Evolutionary conservation across 2,888 invertebrate species (phyloP).

Genomic region (Meghimatium bilineatum): DNA sequence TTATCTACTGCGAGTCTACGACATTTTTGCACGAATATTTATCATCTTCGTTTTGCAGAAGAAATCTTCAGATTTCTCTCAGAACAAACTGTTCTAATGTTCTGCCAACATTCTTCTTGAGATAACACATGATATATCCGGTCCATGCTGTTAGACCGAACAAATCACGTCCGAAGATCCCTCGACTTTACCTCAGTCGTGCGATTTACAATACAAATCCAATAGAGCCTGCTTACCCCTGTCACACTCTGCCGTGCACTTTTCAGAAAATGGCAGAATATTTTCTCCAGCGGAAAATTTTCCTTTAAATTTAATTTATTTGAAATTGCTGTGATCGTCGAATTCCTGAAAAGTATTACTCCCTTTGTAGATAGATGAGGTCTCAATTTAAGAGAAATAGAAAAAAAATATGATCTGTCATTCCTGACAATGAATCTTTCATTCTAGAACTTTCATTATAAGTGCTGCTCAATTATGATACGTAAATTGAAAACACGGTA

Average conservation of each 20-base stretch:
- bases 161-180: conserved; percentile 26
- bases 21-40: background rate
- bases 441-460: too few species aligned
- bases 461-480: too few species aligned
- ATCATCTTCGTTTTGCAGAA: conserved; percentile 1
- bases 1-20: background rate
- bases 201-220: conserved; percentile 17
- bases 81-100: conserved; percentile 11
- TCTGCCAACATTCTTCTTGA: background rate
- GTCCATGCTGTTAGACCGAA: background rate
- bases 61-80: background rate
- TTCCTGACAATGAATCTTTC: too few species aligned
- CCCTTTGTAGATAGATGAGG: too few species aligned
- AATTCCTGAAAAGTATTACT: background rate
- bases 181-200: conserved; percentile 15
- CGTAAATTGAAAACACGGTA: too few species aligned
- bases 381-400: too few species aligned
- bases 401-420: too few species aligned
- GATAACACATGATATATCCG: conserved; percentile 13
- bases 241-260: conserved; percentile 8
- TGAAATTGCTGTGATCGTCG: conserved; percentile 16
- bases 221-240: background rate
- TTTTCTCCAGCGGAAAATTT: background rate
- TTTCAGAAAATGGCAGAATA: background rate
- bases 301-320: conserved; percentile 5